Evolutionary conservation across 2,888 invertebrate species (phyloP), one percentile per base, ranked within the genome.

Genomic region (Lithosia quadra): DNA sequence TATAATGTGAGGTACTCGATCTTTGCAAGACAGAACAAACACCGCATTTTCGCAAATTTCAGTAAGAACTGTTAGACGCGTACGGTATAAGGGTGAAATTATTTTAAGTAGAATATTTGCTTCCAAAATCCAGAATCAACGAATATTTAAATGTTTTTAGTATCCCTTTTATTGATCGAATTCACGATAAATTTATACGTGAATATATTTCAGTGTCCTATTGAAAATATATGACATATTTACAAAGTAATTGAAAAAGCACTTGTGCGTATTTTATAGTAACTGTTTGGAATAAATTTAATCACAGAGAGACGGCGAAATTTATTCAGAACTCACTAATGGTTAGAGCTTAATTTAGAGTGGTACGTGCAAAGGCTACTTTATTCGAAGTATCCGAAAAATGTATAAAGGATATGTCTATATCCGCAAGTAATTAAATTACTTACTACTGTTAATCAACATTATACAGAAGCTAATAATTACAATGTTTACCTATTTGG

Each of bases 121-220:
- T 92, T 93, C 88, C 88, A 88, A 91, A 83, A 90, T 88, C 87
- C 88, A 91, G 84, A 91, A 88, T 93, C 94, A 94, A 94, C 94
- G 94, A 94, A 94, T 92, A 91, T 93, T 93, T 90, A 89, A 92
- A 93, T 89, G 88, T 91, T 92, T 90, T 92, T 93, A 87, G 88
- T 88, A 86, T 83, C 87, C 88, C 84, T 86, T 84, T 85, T 84
- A 83, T 83, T 84, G 79, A 85, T 58, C 84, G 84, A 86, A 89
- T 88, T 87, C 84, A 88, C 86, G 84, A 81, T 28, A n/a, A 79
- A 69, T 74, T 76, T 71, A 67, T 73, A 74, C 70, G 75, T 72
- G 63, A 74, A 65, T 34, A 72, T 76, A 72, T 74, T 73, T 73
- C 75, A 66, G 64, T 67, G 65, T 77, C 49, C 68, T 76, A 76